Evolutionary conservation across 1,140 invertebrate genomes (phyloP).

Genomic region (Tachypleus tridentatus): DNA sequence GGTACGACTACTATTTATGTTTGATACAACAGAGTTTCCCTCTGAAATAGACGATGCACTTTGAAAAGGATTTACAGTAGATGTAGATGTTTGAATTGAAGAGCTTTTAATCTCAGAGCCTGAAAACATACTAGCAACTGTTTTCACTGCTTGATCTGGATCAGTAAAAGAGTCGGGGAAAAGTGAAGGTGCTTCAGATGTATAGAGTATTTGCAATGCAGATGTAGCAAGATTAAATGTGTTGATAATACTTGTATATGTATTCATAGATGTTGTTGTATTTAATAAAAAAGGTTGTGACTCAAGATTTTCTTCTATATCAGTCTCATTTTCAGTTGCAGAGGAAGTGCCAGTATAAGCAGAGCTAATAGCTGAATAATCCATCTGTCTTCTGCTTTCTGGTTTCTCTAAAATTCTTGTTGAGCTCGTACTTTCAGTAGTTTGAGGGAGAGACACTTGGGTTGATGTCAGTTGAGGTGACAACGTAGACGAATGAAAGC

Average conservation of each 20-base stretch:
- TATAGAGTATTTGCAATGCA: background rate
- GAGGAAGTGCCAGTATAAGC: background rate
- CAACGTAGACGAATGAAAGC: no score
- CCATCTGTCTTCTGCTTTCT: background rate
- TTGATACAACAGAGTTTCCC: conserved; percentile 10
- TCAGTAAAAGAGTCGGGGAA: no score
- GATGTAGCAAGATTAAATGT: conserved; percentile 20
- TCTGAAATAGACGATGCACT: background rate
- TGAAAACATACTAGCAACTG: no score
- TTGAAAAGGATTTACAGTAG: no score
- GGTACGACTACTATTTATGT: conserved; percentile 26
- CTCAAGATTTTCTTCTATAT: conserved; percentile 8
- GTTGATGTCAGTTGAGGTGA: no score
- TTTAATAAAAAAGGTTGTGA: conserved; percentile 26
- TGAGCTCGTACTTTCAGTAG: background rate
- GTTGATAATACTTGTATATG: conserved; percentile 28
- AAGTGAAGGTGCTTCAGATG: no score
- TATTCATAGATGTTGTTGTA: conserved; percentile 29
- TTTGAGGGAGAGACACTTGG: no score
- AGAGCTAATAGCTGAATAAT: conserved; percentile 1
- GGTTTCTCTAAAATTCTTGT: background rate
- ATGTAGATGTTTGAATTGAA: no score
- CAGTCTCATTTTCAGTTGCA: conserved; percentile 6
- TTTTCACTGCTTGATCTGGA: no score
- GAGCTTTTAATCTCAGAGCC: no score